Evolutionary conservation across 2,888 invertebrate species (phyloP), one percentile per base, ranked within the genome.

Genomic region (Lasioglossum lativentre): DNA sequence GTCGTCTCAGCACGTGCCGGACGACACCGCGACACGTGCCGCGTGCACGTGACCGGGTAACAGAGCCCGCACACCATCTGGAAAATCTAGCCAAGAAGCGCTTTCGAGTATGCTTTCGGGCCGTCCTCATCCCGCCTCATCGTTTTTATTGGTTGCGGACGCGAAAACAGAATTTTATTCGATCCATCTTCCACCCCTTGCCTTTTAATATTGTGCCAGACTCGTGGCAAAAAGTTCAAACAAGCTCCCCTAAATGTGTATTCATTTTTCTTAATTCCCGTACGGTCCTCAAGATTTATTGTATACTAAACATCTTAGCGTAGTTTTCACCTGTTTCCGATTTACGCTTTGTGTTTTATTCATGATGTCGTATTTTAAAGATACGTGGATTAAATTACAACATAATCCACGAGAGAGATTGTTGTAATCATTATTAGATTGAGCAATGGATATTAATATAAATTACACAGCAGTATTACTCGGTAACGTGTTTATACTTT

Each of bases 21-120:
- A 82, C 88, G 88, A 86, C 89, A 88, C 88, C 83, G 68, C 82
- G 88, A 86, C 92, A 92, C 92, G 92, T 92, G 92, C 87, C 88
- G 10, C 52, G 68, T 47, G 82, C 92, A 92, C 92, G 92, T 92
- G 92, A 88, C 89, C 87, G 82, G 86, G 79, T 86, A 90, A 86
- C 82, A 72, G 75, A 90, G 83, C 86, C 79, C 83, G 80, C 72
- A 80, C 78, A 75, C 75, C 87, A 89, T 87, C 88, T 90, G 90
- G 90, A 86, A 89, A 90, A 87, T 86, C 77, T 89, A 83, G 79
- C 84, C 72, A 78, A 66, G 78, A 74, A 85, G 42, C 76, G 73
- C 63, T 42, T 72, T 19, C 71, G 70, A 12, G 23, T 38, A 23
- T 8, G 27, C 68, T 71, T 63, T 4, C 42, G 10, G 10, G 4